Evolutionary conservation across 2,113 vertebrate species (phyloP).

Genomic region (Emydura subglobosa): DNA sequence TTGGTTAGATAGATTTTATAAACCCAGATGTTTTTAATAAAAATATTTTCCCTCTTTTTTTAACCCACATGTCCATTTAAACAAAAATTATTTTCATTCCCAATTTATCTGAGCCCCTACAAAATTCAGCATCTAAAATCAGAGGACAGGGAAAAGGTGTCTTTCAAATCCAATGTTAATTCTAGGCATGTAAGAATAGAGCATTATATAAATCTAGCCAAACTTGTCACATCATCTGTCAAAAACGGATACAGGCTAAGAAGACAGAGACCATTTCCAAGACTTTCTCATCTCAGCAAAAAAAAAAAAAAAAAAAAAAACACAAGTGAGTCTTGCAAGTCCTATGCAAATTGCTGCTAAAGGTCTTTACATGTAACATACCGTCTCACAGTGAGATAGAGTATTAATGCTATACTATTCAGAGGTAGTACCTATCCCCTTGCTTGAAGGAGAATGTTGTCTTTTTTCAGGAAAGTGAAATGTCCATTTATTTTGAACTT

Average conservation of each 20-base stretch:
- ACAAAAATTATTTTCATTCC: not conserved
- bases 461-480: not conserved
- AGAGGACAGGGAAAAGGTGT: not conserved
- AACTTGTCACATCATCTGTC: not conserved
- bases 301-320: not conserved
- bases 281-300: not conserved
- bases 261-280: not conserved
- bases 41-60: not conserved
- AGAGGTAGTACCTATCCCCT: not conserved
- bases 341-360: not conserved
- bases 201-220: not conserved
- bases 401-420: not conserved
- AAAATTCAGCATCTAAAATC: not conserved
- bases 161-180: not conserved
- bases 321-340: not conserved
- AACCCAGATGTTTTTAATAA: constrained; percentile 15
- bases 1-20: not conserved
- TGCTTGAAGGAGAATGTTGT: fast-evolving
- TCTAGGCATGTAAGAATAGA: not conserved
- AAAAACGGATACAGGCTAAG: not conserved
- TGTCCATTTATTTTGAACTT: not conserved
- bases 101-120: not conserved
- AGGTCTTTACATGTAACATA: not conserved
- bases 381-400: not conserved
- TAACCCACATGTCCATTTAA: not conserved